A percentile compares a stretch with the other conserved stretches of the same genome.
Conservation (phyloP, 92 coral and sea anemone genomes). For the Parazoanthus darwini region DNA sequence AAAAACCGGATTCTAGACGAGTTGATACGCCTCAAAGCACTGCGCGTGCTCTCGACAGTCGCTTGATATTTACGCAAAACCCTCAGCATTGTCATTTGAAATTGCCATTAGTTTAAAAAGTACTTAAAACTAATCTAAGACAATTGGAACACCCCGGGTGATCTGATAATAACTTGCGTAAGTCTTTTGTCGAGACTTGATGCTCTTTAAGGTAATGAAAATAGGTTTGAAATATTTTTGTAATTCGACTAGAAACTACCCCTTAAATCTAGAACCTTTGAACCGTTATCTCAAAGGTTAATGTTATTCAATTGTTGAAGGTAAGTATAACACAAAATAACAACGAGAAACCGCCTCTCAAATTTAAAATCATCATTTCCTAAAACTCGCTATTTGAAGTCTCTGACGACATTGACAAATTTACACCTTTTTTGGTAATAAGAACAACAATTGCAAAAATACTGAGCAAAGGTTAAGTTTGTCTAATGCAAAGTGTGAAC, state of each 20-base stretch:
- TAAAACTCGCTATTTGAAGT: too few relatives aligned
- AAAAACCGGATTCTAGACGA: background rate
- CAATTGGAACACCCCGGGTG: constrained; percentile 5
- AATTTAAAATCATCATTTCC: background rate
- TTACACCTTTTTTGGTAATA: background rate
- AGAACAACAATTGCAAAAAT: background rate
- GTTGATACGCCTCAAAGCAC: background rate
- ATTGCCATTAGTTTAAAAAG: background rate
- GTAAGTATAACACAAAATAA: background rate
- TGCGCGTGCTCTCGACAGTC: background rate
- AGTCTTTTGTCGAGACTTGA: background rate
- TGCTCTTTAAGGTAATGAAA: background rate
- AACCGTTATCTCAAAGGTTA: background rate
- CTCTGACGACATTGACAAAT: too few relatives aligned
- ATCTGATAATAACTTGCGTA: background rate
- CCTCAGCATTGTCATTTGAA: background rate
- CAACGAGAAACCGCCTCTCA: background rate
- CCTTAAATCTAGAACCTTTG: background rate
- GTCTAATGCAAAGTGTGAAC: background rate
- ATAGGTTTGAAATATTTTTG: background rate
- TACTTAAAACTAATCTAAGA: constrained; percentile 2
- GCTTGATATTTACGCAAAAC: background rate
- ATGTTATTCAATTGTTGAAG: background rate
- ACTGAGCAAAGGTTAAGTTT: background rate
- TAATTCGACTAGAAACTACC: background rate